A percentile compares a stretch with the other conserved stretches of the same genome.
These are phyloP conservation scores for Amblyopsis rosae DNA, from an alignment of 2,113 vertebrate genomes.

Conservation along the genomic window DNA sequence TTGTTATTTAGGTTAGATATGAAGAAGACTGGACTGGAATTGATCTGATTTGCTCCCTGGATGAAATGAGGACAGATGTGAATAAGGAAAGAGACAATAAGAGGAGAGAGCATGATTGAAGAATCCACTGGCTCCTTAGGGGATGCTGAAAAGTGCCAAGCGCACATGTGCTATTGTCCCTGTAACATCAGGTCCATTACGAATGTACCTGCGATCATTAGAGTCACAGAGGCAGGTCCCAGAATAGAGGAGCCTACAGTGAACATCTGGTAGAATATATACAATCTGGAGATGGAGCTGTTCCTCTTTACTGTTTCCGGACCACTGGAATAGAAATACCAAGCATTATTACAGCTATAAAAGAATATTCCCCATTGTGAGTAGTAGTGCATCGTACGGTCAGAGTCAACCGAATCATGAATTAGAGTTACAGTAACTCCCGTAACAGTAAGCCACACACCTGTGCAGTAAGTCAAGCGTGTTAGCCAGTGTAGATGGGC, in stretches of 20 bases:
- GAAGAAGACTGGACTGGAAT: too few relatives aligned
- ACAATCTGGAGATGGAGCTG: slow-evolving; percentile 77
- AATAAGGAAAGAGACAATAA: neutral
- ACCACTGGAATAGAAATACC: slow-evolving; percentile 48
- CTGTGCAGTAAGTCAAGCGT: slow-evolving; percentile 80
- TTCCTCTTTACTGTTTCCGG: slow-evolving; percentile 76
- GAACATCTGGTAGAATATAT: slow-evolving; percentile 82
- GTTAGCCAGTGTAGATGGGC: slow-evolving; percentile 82
- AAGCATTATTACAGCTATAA: slow-evolving; percentile 1
- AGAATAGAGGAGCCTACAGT: slow-evolving; percentile 80
- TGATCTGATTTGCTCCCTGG: too few relatives aligned
- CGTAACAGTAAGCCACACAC: slow-evolving; percentile 5
- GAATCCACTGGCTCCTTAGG: neutral
- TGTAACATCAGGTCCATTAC: neutral
- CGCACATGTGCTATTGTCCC: neutral
- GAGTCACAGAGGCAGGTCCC: slow-evolving; percentile 80
- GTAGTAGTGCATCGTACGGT: too few relatives aligned
- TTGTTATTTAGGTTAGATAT: too few relatives aligned
- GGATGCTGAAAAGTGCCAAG: neutral
- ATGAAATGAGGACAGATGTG: too few relatives aligned
- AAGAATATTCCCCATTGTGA: neutral
- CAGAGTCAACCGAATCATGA: neutral
- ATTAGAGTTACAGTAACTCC: neutral
- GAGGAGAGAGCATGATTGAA: neutral
- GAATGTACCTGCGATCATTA: slow-evolving; percentile 80